Conservation (phyloP, 2,797 vertebrate species). For the Eidolon dupreanum region DNA sequence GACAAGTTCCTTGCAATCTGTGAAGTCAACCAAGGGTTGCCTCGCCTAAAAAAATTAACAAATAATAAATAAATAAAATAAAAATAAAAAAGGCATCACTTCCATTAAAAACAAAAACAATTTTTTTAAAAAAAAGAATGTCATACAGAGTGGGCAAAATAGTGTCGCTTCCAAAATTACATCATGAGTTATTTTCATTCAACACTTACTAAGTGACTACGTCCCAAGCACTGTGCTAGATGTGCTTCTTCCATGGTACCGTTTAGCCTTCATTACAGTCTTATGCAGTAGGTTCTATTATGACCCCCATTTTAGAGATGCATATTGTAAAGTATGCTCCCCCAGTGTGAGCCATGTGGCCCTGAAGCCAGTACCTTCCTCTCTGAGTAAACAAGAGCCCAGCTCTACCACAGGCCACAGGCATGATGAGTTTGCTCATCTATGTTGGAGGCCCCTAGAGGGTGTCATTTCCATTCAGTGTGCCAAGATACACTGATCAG, state of each 20-base stretch:
- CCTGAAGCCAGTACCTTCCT: background rate
- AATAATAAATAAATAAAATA: no score
- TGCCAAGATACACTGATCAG: background rate
- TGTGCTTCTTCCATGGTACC: background rate
- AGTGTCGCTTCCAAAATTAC: background rate
- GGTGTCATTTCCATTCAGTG: background rate
- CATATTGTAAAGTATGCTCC: background rate
- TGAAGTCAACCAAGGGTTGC: no score
- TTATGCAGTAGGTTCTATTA: background rate
- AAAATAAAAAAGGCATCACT: no score
- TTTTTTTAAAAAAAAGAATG: background rate
- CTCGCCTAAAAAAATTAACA: no score
- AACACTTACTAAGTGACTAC: background rate
- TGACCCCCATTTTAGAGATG: background rate
- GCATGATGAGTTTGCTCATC: background rate
- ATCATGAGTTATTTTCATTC: background rate
- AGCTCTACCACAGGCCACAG: background rate
- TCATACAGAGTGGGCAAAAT: background rate
- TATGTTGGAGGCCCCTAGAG: background rate
- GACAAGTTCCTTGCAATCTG: no score
- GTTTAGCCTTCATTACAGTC: background rate
- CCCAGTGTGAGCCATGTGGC: background rate
- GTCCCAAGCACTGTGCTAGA: background rate
- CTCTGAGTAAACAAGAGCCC: background rate
- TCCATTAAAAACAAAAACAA: no score